A percentile compares a stretch with the other conserved stretches of the same genome.
These are phyloP conservation scores for Centropristis striata DNA, from an alignment of 2,113 vertebrate genomes.

Conservation along the genomic window DNA sequence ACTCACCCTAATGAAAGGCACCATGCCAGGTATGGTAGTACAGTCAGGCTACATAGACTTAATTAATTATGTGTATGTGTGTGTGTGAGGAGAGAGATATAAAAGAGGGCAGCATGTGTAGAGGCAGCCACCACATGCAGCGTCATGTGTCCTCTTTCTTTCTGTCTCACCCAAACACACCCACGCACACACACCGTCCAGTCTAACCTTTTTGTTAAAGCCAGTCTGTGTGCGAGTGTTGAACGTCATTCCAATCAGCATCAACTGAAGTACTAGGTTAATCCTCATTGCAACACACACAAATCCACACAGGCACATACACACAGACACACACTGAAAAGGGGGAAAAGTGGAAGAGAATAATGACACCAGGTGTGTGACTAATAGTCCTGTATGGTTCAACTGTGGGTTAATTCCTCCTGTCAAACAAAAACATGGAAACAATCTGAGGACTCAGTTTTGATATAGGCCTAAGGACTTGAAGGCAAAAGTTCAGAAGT, in stretches of 20 bases:
- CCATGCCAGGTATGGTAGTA: slow-evolving; percentile 53
- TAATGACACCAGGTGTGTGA: slow-evolving; percentile 41
- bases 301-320: slow-evolving; percentile 35
- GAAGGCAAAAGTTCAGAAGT: slow-evolving; percentile 35
- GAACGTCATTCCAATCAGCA: slow-evolving; percentile 79
- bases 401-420: slow-evolving; percentile 35
- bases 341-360: neutral
- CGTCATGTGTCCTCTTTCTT: slow-evolving; percentile 4
- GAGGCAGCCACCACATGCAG: neutral
- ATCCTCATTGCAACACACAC: slow-evolving; percentile 73
- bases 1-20: slow-evolving; percentile 62
- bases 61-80: slow-evolving; percentile 25
- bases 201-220: slow-evolving; percentile 36
- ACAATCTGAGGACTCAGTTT: slow-evolving; percentile 32
- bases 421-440: slow-evolving; percentile 52
- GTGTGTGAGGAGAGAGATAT: neutral
- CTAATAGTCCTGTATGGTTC: slow-evolving; percentile 29
- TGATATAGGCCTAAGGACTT: slow-evolving; percentile 24
- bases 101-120: slow-evolving; percentile 10
- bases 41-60: slow-evolving; percentile 16
- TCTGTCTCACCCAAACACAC: neutral
- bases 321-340: slow-evolving; percentile 14
- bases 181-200: slow-evolving; percentile 4
- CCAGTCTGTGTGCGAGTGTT: slow-evolving; percentile 46
- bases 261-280: slow-evolving; percentile 78